These are phyloP conservation scores for pig (Sus scrofa) DNA, from an alignment of 2,113 vertebrate genomes.

Conservation along the genomic window DNA sequence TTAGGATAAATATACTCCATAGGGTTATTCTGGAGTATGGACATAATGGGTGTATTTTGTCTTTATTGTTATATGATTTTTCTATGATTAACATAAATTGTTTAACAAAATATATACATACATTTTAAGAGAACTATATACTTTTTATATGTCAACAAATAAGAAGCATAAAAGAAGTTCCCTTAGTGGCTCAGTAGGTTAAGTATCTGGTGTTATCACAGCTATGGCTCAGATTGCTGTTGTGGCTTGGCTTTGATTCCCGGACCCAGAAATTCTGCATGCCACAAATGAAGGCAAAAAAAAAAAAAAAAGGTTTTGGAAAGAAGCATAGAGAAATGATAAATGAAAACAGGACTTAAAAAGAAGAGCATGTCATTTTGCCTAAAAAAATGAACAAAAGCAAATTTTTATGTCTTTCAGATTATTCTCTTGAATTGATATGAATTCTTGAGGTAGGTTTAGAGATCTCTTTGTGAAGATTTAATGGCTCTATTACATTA, in stretches of 20 bases:
- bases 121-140: not conserved
- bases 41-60: not conserved
- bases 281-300: too few relatives aligned
- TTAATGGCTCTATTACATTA: not conserved
- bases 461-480: constrained; percentile 14
- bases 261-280: too few relatives aligned
- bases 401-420: not conserved
- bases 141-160: not conserved
- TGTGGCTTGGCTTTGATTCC: too few relatives aligned
- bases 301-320: too few relatives aligned
- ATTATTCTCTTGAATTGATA: not conserved
- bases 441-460: not conserved
- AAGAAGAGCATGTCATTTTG: not conserved
- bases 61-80: not conserved
- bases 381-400: not conserved
- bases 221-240: too few relatives aligned
- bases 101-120: not conserved
- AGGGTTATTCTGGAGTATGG: not conserved
- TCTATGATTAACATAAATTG: not conserved
- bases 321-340: not conserved
- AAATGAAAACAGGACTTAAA: not conserved
- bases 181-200: too few relatives aligned
- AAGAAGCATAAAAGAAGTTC: not conserved
- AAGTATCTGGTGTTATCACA: too few relatives aligned
- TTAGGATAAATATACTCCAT: not conserved